These are phyloP conservation scores for Dromius quadrimaculatus DNA, from an alignment of 2,888 invertebrate genomes.

Conservation along the genomic window DNA sequence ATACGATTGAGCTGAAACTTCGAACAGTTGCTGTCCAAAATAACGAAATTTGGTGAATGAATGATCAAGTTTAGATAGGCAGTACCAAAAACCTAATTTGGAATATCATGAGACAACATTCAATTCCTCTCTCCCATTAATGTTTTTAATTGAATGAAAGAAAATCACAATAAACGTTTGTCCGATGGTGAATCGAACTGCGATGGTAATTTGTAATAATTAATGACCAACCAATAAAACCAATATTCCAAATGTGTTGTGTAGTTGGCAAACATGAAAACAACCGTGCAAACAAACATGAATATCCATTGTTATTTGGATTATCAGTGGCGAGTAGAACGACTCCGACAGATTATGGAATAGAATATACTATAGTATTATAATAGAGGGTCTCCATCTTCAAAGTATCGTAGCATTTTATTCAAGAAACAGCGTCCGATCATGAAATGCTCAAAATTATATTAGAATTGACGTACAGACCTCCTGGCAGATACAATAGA, in stretches of 20 bases:
- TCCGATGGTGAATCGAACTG: constrained; percentile 1
- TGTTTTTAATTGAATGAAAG: constrained; percentile 8
- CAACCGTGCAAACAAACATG: constrained; percentile 5
- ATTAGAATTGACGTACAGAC: too few relatives aligned
- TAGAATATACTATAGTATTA: too few relatives aligned
- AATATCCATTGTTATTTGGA: neutral
- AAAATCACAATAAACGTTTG: constrained; percentile 43
- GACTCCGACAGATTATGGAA: too few relatives aligned
- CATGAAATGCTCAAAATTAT: too few relatives aligned
- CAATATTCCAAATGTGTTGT: constrained; percentile 40
- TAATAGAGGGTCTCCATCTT: too few relatives aligned
- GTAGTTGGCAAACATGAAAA: constrained; percentile 31
- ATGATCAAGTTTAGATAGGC: neutral
- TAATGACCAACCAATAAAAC: constrained; percentile 48
- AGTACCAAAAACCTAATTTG: neutral
- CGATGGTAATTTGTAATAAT: constrained; percentile 38
- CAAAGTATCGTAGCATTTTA: too few relatives aligned
- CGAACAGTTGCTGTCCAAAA: constrained; percentile 1
- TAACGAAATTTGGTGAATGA: neutral
- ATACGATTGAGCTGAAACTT: too few relatives aligned
- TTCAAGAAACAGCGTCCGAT: too few relatives aligned
- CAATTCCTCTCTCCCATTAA: neutral
- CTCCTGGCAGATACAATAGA: too few relatives aligned
- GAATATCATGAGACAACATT: neutral
- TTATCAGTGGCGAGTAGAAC: too few relatives aligned